A percentile compares a stretch with the other conserved stretches of the same genome.
These are phyloP conservation scores for Leptopilina clavipes DNA, from an alignment of 1,140 invertebrate genomes.

Conservation along the genomic window DNA sequence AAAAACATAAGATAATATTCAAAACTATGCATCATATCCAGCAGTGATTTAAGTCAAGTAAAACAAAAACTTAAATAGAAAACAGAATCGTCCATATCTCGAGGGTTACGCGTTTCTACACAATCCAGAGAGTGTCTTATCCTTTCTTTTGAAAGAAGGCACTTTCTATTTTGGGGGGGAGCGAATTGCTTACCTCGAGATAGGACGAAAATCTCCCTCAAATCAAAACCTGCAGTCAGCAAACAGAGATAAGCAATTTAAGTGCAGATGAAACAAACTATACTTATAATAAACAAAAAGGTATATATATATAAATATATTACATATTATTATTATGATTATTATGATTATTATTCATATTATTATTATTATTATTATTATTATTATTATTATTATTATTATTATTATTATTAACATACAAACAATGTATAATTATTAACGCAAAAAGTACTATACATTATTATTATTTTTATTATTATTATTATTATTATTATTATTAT, in stretches of 20 bases:
- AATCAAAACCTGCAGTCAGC: conserved; percentile 75
- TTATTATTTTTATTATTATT: conserved; percentile 58
- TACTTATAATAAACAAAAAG: conserved; percentile 66
- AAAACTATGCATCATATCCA: conserved; percentile 55
- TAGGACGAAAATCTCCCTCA: conserved; percentile 64
- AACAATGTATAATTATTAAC: conserved; percentile 73
- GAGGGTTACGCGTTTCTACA: background rate
- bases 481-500: conserved; percentile 48
- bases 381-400: conserved; percentile 44
- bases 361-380: conserved; percentile 55
- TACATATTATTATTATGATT: conserved; percentile 62
- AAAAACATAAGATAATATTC: conserved; percentile 47
- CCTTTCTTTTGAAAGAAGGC: background rate
- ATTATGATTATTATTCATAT: too few species aligned
- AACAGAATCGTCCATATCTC: conserved; percentile 46
- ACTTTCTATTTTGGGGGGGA: conserved; percentile 34
- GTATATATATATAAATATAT: conserved; percentile 62
- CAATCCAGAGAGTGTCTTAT: too few species aligned
- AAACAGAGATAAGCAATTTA: conserved; percentile 67
- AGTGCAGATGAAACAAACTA: conserved; percentile 72
- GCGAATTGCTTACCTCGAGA: conserved; percentile 22
- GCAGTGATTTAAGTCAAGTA: conserved; percentile 56
- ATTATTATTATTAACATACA: conserved; percentile 68
- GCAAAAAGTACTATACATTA: conserved; percentile 70
- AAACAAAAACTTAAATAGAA: conserved; percentile 45